Evolutionary conservation across 2,113 vertebrate genomes (phyloP).

Genomic region (Sminthopsis crassicaudata): DNA sequence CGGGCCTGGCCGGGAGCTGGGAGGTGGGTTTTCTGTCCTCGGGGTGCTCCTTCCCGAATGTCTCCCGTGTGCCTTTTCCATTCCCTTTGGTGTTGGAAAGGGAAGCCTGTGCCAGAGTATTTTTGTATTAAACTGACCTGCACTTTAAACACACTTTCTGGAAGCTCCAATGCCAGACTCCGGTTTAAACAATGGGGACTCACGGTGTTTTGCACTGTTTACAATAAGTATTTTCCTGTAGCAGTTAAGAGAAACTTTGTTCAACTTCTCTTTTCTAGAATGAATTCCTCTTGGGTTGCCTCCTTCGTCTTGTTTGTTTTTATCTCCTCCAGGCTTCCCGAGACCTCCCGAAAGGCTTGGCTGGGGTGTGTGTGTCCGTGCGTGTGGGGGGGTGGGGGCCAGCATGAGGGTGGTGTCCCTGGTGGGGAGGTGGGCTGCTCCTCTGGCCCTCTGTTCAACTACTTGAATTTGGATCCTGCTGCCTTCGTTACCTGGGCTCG

Average conservation of each 20-base stretch:
- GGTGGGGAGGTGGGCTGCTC: constrained; percentile 47
- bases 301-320: constrained; percentile 68
- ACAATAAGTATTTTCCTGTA: constrained; percentile 83
- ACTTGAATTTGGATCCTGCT: constrained; percentile 39
- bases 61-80: constrained; percentile 90
- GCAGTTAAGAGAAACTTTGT: constrained; percentile 72
- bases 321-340: neutral
- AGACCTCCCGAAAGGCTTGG: constrained; percentile 64
- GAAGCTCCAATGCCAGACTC: constrained; percentile 79
- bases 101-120: constrained; percentile 86
- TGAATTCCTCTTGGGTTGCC: constrained; percentile 65
- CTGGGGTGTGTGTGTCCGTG: neutral
- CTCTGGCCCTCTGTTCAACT: constrained; percentile 43
- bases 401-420: constrained; percentile 36
- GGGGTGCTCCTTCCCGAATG: constrained; percentile 85
- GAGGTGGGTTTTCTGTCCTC: constrained; percentile 78
- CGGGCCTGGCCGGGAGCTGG: constrained; percentile 75
- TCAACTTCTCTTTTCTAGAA: constrained; percentile 83
- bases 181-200: constrained; percentile 75
- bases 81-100: constrained; percentile 86
- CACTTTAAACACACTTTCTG: constrained; percentile 89
- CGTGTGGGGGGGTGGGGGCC: constrained; percentile 68
- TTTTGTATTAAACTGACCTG: constrained; percentile 90
- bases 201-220: constrained; percentile 79
- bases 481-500: constrained; percentile 1